These are phyloP conservation scores for Procambarus clarkii DNA, from an alignment of 1,140 invertebrate genomes.

Conservation along the genomic window DNA sequence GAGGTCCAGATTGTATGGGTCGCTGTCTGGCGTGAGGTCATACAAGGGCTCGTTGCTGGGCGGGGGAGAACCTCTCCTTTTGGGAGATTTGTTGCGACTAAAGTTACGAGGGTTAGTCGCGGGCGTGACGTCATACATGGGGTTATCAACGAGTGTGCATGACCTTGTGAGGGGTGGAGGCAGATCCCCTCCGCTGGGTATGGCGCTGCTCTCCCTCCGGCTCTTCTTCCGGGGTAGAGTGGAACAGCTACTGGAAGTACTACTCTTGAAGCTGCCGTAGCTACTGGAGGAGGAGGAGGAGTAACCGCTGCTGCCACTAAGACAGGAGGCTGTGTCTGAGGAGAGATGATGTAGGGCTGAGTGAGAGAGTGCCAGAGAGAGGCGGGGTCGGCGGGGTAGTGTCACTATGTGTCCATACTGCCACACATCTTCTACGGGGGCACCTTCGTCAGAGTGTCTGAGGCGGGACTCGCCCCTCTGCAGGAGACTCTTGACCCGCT, in stretches of 20 bases:
- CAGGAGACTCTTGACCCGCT: slow-evolving; percentile 56
- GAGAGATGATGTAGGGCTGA: slow-evolving; percentile 33
- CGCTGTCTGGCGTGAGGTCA: slow-evolving; percentile 28
- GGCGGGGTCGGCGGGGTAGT: slow-evolving; percentile 39
- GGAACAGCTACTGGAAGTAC: slow-evolving; percentile 55
- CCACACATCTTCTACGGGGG: slow-evolving; percentile 39
- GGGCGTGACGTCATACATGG: slow-evolving; percentile 58
- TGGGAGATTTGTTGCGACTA: not conserved
- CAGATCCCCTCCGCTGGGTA: not conserved
- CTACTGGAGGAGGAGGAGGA: slow-evolving; percentile 61
- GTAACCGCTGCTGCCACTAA: slow-evolving; percentile 55
- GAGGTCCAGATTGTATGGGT: not conserved
- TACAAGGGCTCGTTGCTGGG: not conserved
- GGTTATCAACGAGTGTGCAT: slow-evolving; percentile 45
- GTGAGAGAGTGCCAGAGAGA: slow-evolving; percentile 40
- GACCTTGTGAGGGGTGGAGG: slow-evolving; percentile 22
- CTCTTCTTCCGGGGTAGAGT: slow-evolving; percentile 34
- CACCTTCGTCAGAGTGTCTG: not conserved
- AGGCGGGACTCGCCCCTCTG: slow-evolving; percentile 33
- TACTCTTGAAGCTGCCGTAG: slow-evolving; percentile 64
- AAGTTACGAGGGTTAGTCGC: not conserved
- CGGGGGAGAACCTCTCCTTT: slow-evolving; percentile 1
- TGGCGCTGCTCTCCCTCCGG: not conserved
- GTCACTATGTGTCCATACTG: slow-evolving; percentile 62
- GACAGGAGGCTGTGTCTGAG: slow-evolving; percentile 48